These are phyloP conservation scores for Mylabris phalerata DNA, from an alignment of 1,140 invertebrate species.

Conservation along the genomic window DNA sequence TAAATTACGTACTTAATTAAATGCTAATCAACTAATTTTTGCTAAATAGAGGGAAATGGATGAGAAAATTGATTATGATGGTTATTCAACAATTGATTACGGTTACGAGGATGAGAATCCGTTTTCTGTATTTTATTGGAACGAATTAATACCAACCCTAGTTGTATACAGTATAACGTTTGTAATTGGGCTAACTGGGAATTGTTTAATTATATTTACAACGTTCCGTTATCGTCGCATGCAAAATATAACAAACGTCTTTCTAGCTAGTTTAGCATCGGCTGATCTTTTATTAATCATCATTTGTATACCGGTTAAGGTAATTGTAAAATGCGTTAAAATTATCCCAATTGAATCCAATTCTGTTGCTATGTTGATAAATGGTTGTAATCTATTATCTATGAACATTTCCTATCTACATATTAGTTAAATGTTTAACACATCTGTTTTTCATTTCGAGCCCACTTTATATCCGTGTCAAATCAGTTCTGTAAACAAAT, in stretches of 20 bases:
- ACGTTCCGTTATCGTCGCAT: slow-evolving; percentile 36
- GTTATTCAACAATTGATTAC: slow-evolving; percentile 7
- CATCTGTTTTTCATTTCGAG: slow-evolving; percentile 4
- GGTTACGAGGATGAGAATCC: slow-evolving; percentile 46
- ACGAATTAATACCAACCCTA: slow-evolving; percentile 52
- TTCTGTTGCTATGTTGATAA: slow-evolving; percentile 7
- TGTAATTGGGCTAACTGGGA: slow-evolving; percentile 55
- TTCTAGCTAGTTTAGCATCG: slow-evolving; percentile 61
- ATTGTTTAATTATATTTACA: slow-evolving; percentile 50
- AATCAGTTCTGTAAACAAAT: slow-evolving; percentile 7
- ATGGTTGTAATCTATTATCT: not conserved
- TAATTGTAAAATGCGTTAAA: slow-evolving; percentile 34
- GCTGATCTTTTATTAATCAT: slow-evolving; percentile 66
- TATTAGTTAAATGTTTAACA: slow-evolving; percentile 7
- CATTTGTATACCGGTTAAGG: slow-evolving; percentile 71
- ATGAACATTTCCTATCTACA: not conserved
- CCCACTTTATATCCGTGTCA: slow-evolving; percentile 2
- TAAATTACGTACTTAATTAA: not conserved
- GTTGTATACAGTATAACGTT: slow-evolving; percentile 59
- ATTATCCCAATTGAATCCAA: not conserved
- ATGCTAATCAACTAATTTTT: not conserved
- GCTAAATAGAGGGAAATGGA: not conserved
- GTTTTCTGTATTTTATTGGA: slow-evolving; percentile 45
- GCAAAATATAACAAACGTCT: slow-evolving; percentile 58
- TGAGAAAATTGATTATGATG: not conserved